Base-by-base conservation (phyloP, 2,888 invertebrate species). In the Poecilus cupreus region DNA sequence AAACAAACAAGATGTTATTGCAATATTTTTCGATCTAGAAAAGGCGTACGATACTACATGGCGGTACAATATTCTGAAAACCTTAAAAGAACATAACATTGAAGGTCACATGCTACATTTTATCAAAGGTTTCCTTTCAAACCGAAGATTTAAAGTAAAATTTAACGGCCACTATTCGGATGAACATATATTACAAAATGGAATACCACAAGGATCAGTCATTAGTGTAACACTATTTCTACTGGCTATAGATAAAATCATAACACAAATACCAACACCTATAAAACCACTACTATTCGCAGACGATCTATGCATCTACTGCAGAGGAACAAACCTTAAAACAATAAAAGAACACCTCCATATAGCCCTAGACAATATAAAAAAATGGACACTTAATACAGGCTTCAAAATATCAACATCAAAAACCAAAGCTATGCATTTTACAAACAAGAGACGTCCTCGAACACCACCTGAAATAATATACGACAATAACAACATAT, bases 201-300 rank as follows among this genome's bases (percentile, higher is more conserved):
- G 39, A 5, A 18, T 70, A 4, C 68, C 68, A 20, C 68, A 70
- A 70, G 18, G 68, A n/a, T 37, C 37, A 13, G 43, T 70, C 11
- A 39, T 39, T 3, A 70, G 68, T 70, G 37, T 70, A 37, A 70
- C 68, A 3, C 13, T 70, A 20, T 70, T 37, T 24, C 39, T 70
- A n/a, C 5, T 60, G 2, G 60, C 60, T 13, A 60, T 60, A 22
- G 13, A 60, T 20, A 24, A 60, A n/a, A 3, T 60, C 4, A 60
- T n/a, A 60, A 5, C 24, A 20, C 5, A 22, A 10, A 22, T 60
- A 22, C 13, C 60, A 22, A 20, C 10, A 26, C 60, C 24, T 20
- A 18, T 70, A 11, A 37, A 70, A 37, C 8, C n/a, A 37, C 13
- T 43, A 39, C 39, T 70, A 18, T 70, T 70, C 18, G 68, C 68